Base-by-base conservation (phyloP, 2,113 vertebrate genomes). In the Mormyrus iriodes region DNA sequence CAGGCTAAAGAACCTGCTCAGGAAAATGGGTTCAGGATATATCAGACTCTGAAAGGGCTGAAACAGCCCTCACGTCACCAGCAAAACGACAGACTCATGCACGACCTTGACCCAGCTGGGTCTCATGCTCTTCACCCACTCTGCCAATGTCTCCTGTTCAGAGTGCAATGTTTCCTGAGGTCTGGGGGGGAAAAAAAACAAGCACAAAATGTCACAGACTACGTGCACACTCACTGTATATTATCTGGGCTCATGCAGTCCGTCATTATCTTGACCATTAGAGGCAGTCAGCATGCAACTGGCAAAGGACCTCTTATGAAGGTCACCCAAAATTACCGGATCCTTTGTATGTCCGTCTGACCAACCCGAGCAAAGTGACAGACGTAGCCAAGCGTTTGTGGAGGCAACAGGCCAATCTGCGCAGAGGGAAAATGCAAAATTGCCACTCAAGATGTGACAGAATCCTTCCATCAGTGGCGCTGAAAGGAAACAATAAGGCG, bases 401-500 rank as follows among this genome's bases (percentile, higher is more conserved):
- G 15, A 79, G 49, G 42, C 39, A 13, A 15, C 73, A 42, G 73
- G 35, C 61, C 55, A 49, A 85, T 73, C 88, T 88, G 87, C 39
- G 76, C 85, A 27, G 89, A 46, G 76, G 5, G 76, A 65, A 61
- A 89, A 73, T 31, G 52, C 88, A 55, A 87, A 89, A 89, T 73
- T 55, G 89, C 58, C 53, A 3, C 90, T 88, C 88, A 24, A 88
- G 87, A 90, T 55, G 52, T 49, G 49, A 69, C 85, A 73, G 84
- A 83, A 90, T 91, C 52, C 88, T 52, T 88, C 52, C 3, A 48
- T 82, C 73, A 87, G 85, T 86, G 88, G 83, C 31, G 51, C 87
- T 89, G 91, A 89, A 84, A 51, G 35, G 44, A 55, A 73, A 92
- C 91, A 88, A 90, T 89, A 93, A 65, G 90, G 79, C 91, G 86